phyloP scores from a whole-genome alignment of 2,113 vertebrate species.

The Cyrtonyx montezumae region DNA sequence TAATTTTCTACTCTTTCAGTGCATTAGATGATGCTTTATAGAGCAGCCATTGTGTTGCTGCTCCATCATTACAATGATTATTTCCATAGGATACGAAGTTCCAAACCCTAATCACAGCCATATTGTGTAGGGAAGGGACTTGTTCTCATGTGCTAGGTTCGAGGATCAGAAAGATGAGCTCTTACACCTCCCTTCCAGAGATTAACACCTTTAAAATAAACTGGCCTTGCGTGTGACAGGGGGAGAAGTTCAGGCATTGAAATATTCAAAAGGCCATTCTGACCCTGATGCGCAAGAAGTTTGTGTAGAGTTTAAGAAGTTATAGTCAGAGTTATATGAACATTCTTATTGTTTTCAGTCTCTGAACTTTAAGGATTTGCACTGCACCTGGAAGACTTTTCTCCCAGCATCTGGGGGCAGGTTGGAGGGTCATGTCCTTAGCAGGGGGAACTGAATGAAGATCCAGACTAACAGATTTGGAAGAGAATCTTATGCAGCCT shows the following conservation, averaged over 20 bases:
- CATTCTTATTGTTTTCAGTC: background rate
- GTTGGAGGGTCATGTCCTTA: background rate
- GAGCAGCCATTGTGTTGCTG: background rate
- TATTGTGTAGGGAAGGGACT: background rate
- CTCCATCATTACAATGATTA: background rate
- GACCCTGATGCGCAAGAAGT: background rate
- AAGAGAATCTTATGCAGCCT: background rate
- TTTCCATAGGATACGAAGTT: background rate
- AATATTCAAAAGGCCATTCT: background rate
- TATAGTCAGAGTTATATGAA: background rate
- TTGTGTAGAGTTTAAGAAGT: background rate
- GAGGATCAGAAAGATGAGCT: background rate
- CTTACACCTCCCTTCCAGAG: background rate
- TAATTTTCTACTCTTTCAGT: background rate
- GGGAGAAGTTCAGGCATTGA: background rate
- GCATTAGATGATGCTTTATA: background rate
- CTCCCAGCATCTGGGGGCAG: background rate
- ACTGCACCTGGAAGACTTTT: background rate
- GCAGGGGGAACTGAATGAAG: background rate
- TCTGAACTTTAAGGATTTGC: background rate
- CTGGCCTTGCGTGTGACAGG: background rate
- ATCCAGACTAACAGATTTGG: background rate
- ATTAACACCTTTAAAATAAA: constrained; percentile 20
- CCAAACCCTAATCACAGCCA: background rate
- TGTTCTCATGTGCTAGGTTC: background rate